Base-by-base conservation (phyloP, 2,888 invertebrate genomes). In the Microdon myrmicae region DNA sequence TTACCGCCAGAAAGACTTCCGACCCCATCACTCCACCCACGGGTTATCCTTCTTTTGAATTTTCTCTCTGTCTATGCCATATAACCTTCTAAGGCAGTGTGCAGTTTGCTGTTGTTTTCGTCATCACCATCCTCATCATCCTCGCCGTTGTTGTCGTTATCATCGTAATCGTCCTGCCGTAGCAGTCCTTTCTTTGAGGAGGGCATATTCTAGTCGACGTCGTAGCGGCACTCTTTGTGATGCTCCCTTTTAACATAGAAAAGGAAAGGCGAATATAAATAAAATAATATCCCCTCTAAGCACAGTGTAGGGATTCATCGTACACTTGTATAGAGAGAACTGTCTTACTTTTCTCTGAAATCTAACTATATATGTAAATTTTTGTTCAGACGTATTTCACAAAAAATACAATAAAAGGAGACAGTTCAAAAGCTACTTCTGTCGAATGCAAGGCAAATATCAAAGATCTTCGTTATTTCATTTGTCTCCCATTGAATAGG, bases 181-280 rank as follows among this genome's bases (percentile, higher is more conserved):
- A 8, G 43, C 31, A 25, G 43, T 43, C 43, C 43, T 43, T 43
- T 10, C 22, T 13, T n/a, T n/a, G n/a, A 43, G 31, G 17, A 23
- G 48, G 25, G 31, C 34, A 48, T 13, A 48, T 34, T 48, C 29
- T 38, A 16, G 32, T 38, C 43, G 45, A 39, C 31, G 43, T 51
- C 35, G 35, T 26, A 4, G 23, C 38, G n/a, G n/a, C n/a, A n/a
- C n/a, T n/a, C n/a, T n/a, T n/a, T n/a, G n/a, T n/a, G n/a, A n/a
- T 44, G 44, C 31, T 56, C 56, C 49, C 47, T 64, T 64, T 64
- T 58, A 64, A 58, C 64, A 64, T 64, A 64, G 41, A 51, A 39
- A 47, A 53, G 25, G 53, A 51, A 20, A 26, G 43, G 12, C 22
- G 22, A 34, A 29, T 51, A 64, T 64, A 64, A 64, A 64, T 64